Conservation (phyloP, 2,113 vertebrate genomes). For the Helogale parvula region DNA sequence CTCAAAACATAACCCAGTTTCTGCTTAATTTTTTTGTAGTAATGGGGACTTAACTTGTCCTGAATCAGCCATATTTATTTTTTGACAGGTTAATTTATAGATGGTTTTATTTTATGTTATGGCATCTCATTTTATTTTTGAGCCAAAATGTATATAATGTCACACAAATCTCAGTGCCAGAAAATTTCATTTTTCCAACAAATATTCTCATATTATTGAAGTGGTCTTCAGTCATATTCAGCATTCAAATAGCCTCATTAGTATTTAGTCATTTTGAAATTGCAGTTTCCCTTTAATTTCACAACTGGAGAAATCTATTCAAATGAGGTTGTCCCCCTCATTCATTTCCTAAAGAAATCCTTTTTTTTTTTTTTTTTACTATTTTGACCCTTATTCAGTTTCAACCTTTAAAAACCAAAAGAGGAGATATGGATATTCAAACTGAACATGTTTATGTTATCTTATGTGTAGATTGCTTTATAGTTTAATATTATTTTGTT, state of each 20-base stretch:
- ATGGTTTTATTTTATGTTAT: background rate
- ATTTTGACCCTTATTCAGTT: background rate
- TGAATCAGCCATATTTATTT: background rate
- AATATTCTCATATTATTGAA: background rate
- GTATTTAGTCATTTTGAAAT: background rate
- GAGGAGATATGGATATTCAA: background rate
- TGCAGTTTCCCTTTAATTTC: background rate
- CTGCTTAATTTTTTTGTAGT: background rate
- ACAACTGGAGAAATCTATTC: background rate
- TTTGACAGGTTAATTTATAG: background rate
- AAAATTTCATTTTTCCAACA: background rate
- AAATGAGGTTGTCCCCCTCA: background rate
- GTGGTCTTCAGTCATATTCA: background rate
- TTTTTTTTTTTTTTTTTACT: background rate
- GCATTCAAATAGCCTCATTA: background rate
- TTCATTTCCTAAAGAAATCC: background rate
- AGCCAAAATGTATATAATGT: background rate
- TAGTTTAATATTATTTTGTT: constrained; percentile 19
- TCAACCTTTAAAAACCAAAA: background rate
- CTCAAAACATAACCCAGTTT: background rate
- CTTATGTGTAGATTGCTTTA: background rate
- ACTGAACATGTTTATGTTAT: background rate
- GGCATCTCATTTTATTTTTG: background rate
- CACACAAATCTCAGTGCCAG: background rate
- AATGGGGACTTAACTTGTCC: background rate